These are phyloP conservation scores for Steromphala cineraria DNA, from an alignment of 2,888 invertebrate species.

Conservation along the genomic window DNA sequence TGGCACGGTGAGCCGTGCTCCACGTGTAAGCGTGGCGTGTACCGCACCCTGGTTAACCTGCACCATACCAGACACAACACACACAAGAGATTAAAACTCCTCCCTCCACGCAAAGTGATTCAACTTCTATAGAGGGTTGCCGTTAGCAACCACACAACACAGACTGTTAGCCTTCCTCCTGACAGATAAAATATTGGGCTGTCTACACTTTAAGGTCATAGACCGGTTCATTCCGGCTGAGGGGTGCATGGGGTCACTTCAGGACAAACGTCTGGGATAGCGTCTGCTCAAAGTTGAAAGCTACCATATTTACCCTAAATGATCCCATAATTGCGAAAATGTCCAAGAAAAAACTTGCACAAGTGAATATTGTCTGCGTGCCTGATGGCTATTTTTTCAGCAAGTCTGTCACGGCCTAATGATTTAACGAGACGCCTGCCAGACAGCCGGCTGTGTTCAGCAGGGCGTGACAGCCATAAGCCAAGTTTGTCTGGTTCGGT, in stretches of 20 bases:
- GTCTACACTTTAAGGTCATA: background rate
- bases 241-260: background rate
- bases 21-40: too few species aligned
- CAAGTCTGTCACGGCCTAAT: too few species aligned
- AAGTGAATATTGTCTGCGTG: too few species aligned
- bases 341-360: background rate
- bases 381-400: too few species aligned
- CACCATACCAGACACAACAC: too few species aligned
- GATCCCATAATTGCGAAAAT: background rate
- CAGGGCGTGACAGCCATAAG: background rate
- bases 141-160: background rate
- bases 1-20: too few species aligned
- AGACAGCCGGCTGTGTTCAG: background rate
- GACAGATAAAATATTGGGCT: constrained; percentile 10
- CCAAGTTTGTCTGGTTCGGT: background rate
- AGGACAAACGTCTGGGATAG: background rate
- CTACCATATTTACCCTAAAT: background rate
- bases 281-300: background rate
- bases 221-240: background rate
- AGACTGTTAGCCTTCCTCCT: background rate
- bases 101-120: background rate
- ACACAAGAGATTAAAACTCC: background rate
- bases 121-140: background rate
- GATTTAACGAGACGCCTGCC: too few species aligned
- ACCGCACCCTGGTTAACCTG: too few species aligned